A percentile compares a stretch with the other conserved stretches of the same genome.
Conservation (phyloP, 2,113 vertebrate species). For the Phaethon lepturus region DNA sequence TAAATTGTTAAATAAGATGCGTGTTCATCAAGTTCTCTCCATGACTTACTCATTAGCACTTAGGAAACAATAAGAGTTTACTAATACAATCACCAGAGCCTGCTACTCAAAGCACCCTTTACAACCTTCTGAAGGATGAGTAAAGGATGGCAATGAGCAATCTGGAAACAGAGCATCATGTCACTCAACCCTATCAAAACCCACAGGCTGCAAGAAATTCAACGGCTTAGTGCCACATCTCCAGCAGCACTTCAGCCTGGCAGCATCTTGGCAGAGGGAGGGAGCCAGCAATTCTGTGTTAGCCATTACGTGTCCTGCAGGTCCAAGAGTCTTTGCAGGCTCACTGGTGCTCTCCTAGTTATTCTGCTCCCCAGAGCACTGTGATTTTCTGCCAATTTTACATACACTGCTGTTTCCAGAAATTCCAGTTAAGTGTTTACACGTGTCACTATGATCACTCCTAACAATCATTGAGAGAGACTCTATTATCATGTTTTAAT, state of each 20-base stretch:
- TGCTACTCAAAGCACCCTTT: not conserved
- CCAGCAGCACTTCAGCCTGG: not conserved
- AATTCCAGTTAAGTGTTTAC: conserved; percentile 21
- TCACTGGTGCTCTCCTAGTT: not conserved
- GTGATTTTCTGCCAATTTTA: conserved; percentile 17
- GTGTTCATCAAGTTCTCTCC: not conserved
- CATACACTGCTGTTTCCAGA: not conserved
- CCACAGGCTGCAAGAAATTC: not conserved
- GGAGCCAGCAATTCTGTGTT: not conserved
- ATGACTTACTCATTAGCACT: conserved; percentile 2
- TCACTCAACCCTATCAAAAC: not conserved
- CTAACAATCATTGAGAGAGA: not conserved
- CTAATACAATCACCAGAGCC: not conserved
- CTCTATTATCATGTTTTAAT: conserved; percentile 14
- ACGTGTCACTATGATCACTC: not conserved
- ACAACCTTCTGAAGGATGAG: not conserved
- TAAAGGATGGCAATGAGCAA: not conserved
- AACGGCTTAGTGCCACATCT: not conserved
- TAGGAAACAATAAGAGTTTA: not conserved
- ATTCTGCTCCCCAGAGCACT: not conserved
- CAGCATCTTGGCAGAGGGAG: not conserved
- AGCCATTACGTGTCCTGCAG: not conserved
- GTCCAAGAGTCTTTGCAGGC: not conserved
- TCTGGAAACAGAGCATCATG: not conserved
- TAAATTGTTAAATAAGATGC: not conserved